These are phyloP conservation scores for Morus bassanus DNA, from an alignment of 2,797 vertebrate species.

Conservation along the genomic window DNA sequence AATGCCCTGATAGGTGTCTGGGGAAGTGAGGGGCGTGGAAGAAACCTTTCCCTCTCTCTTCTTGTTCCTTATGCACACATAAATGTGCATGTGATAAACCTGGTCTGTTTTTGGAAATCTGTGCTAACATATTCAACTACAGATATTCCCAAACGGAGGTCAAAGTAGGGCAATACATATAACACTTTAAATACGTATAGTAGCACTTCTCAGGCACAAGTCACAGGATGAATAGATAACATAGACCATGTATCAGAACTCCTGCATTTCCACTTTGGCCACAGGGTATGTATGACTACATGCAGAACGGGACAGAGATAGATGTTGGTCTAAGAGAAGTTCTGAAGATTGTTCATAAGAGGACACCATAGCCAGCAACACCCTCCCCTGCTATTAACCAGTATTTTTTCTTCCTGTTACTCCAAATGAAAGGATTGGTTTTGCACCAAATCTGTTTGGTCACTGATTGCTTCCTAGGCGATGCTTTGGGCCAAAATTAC, in stretches of 20 bases:
- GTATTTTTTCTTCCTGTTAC: background rate
- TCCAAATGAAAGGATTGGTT: background rate
- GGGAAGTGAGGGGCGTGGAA: accelerated
- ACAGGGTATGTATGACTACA: accelerated
- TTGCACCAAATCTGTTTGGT: background rate
- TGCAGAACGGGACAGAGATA: background rate
- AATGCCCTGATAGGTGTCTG: background rate
- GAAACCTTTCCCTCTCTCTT: background rate
- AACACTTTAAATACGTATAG: background rate
- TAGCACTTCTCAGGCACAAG: background rate
- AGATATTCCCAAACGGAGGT: accelerated
- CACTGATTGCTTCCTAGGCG: background rate
- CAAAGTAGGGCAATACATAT: background rate
- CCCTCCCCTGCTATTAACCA: background rate
- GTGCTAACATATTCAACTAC: background rate
- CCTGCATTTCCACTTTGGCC: background rate
- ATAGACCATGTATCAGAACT: background rate
- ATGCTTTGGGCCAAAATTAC: background rate
- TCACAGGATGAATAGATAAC: background rate
- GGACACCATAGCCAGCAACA: background rate
- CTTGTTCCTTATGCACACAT: background rate
- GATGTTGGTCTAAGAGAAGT: background rate
- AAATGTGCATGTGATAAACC: background rate
- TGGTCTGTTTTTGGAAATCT: background rate
- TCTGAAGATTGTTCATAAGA: background rate